Percentiles rank a stretch among this genome's conserved stretches.
Conservation (phyloP, 2,797 vertebrate species). For the Enoplosus armatus region DNA sequence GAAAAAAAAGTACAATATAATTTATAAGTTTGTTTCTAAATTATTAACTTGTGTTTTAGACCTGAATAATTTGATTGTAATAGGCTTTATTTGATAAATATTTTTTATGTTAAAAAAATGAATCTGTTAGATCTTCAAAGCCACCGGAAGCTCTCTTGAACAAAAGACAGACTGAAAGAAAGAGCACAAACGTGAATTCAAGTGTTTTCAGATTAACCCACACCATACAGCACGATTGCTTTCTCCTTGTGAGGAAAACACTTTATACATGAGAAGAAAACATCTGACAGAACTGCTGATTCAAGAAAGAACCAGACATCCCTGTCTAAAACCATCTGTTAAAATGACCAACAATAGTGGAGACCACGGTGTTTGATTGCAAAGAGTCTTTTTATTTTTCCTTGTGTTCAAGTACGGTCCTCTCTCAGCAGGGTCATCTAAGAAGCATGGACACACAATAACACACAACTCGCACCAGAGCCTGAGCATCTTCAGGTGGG, state of each 20-base stretch:
- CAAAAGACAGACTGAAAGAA: conserved; percentile 24
- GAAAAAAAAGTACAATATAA: too few relatives aligned
- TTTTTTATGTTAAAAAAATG: too few relatives aligned
- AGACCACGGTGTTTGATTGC: conserved; percentile 75
- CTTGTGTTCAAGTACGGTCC: conserved; percentile 84
- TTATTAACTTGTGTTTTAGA: too few relatives aligned
- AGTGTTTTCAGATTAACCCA: conserved; percentile 22
- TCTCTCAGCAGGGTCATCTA: conserved; percentile 83
- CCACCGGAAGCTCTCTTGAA: conserved; percentile 29
- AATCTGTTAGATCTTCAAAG: conserved; percentile 48
- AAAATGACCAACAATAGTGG: conserved; percentile 35
- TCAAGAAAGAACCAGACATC: not conserved
- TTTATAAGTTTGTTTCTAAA: too few relatives aligned
- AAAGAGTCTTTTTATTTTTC: conserved; percentile 82
- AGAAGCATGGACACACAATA: conserved; percentile 84
- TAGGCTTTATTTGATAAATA: too few relatives aligned
- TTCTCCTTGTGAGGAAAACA: conserved; percentile 6
- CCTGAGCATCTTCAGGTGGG: conserved; percentile 85
- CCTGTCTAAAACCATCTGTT: not conserved
- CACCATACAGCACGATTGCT: not conserved
- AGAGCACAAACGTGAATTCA: conserved; percentile 26
- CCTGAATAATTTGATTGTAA: too few relatives aligned
- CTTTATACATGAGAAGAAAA: not conserved
- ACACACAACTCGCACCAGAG: conserved; percentile 87
- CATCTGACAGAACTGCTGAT: not conserved